Evolutionary conservation across 2,113 vertebrate genomes (phyloP).

Genomic region (Asarcornis scutulata): DNA sequence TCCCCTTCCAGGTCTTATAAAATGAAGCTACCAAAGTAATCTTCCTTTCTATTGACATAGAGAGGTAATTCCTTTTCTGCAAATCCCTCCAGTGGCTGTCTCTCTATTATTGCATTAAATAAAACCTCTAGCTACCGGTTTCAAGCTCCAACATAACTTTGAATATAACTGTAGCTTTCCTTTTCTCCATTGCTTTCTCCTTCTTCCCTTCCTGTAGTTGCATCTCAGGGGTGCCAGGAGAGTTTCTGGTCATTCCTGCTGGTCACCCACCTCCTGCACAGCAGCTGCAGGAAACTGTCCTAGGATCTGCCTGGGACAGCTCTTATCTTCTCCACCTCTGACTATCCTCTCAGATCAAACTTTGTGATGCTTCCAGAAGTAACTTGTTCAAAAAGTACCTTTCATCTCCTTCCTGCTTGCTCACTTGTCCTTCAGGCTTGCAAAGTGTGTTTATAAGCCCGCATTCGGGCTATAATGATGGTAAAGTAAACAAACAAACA

Average conservation of each 20-base stretch:
- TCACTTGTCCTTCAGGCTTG: slow-evolving; percentile 4
- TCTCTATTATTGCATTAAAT: not conserved
- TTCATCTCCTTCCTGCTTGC: slow-evolving; percentile 36
- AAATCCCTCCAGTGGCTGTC: not conserved
- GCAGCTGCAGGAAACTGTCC: not conserved
- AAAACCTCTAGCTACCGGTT: not conserved
- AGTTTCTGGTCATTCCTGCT: not conserved
- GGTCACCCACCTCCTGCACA: not conserved
- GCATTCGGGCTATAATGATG: not conserved
- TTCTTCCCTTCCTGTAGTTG: not conserved
- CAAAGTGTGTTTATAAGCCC: not conserved
- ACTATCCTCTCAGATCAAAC: slow-evolving; percentile 11
- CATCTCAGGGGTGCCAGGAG: not conserved
- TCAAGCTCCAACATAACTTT: not conserved
- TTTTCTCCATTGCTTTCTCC: not conserved
- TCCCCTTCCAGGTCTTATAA: not conserved
- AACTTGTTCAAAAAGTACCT: not conserved
- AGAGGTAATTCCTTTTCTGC: not conserved
- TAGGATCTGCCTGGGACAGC: not conserved
- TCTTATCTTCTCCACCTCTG: not conserved
- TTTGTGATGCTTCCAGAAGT: not conserved
- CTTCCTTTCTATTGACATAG: not conserved
- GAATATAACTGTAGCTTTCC: not conserved
- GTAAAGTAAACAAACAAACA: not conserved
- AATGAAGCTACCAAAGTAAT: not conserved